Conservation (phyloP, 2,113 vertebrate genomes). For the Vicugna pacos region DNA sequence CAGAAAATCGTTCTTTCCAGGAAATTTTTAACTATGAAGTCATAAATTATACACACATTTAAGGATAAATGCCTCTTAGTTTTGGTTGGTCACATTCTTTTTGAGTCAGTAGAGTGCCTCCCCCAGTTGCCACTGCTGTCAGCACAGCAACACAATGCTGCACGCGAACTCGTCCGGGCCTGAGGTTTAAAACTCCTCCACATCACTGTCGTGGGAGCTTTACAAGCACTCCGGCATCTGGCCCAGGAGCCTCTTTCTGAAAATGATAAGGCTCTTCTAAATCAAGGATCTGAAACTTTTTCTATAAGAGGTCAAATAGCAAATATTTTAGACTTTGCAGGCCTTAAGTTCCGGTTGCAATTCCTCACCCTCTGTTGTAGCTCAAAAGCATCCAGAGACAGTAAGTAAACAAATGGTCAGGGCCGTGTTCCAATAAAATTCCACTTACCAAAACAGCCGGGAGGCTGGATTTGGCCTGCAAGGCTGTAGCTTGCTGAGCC, state of each 20-base stretch:
- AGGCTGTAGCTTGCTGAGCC: neutral
- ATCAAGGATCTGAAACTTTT: neutral
- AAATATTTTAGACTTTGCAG: conserved; percentile 37
- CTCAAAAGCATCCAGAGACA: conserved; percentile 1
- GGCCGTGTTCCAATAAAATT: neutral
- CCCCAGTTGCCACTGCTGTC: neutral
- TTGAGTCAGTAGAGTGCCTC: neutral
- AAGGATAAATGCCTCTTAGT: neutral
- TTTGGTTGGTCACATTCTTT: neutral
- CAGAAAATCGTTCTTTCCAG: neutral
- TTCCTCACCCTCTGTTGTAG: neutral
- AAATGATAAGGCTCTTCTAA: neutral
- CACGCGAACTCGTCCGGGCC: too few species aligned
- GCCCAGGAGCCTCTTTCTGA: neutral
- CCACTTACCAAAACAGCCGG: conserved; percentile 1
- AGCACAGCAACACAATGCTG: neutral
- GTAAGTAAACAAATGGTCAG: conserved; percentile 8
- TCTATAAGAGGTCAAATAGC: neutral
- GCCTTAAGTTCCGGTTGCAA: neutral
- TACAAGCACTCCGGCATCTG: neutral
- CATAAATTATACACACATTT: conserved; percentile 18
- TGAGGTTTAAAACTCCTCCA: neutral
- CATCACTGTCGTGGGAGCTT: neutral
- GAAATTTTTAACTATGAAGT: conserved; percentile 6
- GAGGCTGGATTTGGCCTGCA: neutral